Conservation (phyloP, 2,113 vertebrate genomes). For the Osmerus eperlanus region DNA sequence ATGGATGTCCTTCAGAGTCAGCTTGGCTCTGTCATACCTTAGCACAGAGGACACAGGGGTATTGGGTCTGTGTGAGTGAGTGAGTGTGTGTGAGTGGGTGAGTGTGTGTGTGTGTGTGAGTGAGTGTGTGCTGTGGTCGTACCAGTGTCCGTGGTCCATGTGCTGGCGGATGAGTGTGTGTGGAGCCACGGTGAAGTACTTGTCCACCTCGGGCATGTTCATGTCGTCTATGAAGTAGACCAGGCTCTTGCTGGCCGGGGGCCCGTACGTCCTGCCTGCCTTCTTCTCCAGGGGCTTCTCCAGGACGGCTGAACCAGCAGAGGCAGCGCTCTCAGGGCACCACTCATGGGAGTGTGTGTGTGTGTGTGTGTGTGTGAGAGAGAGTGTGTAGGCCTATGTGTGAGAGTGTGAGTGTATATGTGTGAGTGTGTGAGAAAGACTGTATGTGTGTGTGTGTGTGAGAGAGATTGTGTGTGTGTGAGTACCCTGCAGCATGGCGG, state of each 20-base stretch:
- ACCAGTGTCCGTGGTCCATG: slow-evolving; percentile 82
- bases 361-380: too few relatives aligned
- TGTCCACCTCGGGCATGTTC: slow-evolving; percentile 80
- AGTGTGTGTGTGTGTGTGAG: background rate
- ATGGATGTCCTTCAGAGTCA: slow-evolving; percentile 76
- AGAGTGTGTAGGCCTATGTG: too few relatives aligned
- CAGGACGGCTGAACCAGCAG: slow-evolving; percentile 62
- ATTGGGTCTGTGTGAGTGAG: background rate
- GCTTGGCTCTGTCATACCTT: slow-evolving; percentile 68
- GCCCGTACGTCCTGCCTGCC: slow-evolving; percentile 76
- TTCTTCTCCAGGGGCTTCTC: slow-evolving; percentile 84
- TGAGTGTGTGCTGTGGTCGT: slow-evolving; percentile 1
- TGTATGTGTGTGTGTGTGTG: too few relatives aligned
- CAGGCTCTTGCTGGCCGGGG: slow-evolving; percentile 74
- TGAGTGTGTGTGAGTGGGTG: background rate
- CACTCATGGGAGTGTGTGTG: too few relatives aligned
- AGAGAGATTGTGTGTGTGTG: too few relatives aligned
- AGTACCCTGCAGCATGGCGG: slow-evolving; percentile 70
- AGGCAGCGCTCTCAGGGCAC: too few relatives aligned
- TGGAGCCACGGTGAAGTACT: slow-evolving; percentile 78
- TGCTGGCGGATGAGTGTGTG: slow-evolving; percentile 81
- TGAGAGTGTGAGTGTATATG: too few relatives aligned
- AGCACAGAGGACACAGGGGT: slow-evolving; percentile 22
- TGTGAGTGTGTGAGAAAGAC: too few relatives aligned
- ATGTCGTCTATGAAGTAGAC: slow-evolving; percentile 83